Evolutionary conservation across 2,113 vertebrate genomes (phyloP), one percentile per base, ranked within the genome.

Genomic region (Lepus timidus): DNA sequence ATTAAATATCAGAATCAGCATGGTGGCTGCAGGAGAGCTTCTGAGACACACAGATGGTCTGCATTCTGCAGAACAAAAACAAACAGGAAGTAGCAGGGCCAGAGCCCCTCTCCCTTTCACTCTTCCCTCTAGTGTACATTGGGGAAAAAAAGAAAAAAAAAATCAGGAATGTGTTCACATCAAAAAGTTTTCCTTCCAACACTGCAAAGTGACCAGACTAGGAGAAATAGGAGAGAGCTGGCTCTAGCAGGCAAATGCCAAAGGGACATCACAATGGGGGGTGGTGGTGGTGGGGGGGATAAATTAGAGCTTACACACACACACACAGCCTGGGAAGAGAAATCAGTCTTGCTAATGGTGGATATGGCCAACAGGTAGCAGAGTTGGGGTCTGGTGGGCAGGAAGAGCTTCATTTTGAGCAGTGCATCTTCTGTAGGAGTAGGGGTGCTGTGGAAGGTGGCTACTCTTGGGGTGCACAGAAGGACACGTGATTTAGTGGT

Each of bases 51-150:
- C 97, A 98, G 96, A 98, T 13, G 94, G 97, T 96, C 92, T 95
- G 93, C 94, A 96, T 96, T 97, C 97, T 97, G 97, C 97, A 97
- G 97, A 98, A 97, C 22, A 44, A 98, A 96, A 97, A 95, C 95
- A 97, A 97, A 0, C 96, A 76, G 97, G 91, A 97, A 96, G 85
- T 93, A 96, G 71, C 95, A 55, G 94, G 96, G 95, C 95, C 95
- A 88, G 85, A 80, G 95, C 73, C 90, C 74, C 74, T 95, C 95
- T 96, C 95, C 83, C 67, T 92, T 93, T 84, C 93, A 73, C 25
- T 10, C 76, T 81, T 95, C 92, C 81, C 62, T 90, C 88, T 36
- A 84, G 13, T 44, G 33, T 71, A 92, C 95, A 93, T 36, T 96
- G 71, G 79, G 44, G 29, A 49, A 71, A 68, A 64, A 90, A 61